Conservation (phyloP, 2,113 vertebrate genomes). For the Poecilia latipinna region DNA sequence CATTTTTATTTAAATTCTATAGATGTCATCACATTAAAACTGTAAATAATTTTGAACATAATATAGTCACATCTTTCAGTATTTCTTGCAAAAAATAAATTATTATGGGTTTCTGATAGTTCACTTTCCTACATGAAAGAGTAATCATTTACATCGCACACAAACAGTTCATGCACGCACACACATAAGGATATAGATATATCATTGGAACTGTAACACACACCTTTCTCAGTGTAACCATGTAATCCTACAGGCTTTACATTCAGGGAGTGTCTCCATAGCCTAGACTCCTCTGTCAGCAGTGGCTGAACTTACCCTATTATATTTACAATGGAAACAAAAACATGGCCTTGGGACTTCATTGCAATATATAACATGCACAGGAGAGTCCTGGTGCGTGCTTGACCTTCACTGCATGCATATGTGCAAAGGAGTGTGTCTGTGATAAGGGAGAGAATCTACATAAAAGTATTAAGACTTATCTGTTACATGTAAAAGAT, state of each 20-base stretch:
- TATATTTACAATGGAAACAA: slow-evolving; percentile 73
- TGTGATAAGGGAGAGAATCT: not conserved
- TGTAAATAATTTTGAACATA: too few species aligned
- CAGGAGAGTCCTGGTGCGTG: slow-evolving; percentile 27
- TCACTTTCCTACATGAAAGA: too few species aligned
- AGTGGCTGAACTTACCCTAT: slow-evolving; percentile 54
- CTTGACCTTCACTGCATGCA: slow-evolving; percentile 20
- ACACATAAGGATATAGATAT: too few species aligned
- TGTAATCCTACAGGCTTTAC: slow-evolving; percentile 55
- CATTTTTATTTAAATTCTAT: too few species aligned
- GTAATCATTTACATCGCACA: too few species aligned
- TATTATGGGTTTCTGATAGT: too few species aligned
- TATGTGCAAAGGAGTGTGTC: slow-evolving; percentile 36
- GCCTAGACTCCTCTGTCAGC: slow-evolving; percentile 48
- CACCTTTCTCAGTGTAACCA: slow-evolving; percentile 18
- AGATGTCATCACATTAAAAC: too few species aligned
- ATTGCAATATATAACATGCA: slow-evolving; percentile 41
- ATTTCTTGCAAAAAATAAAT: too few species aligned
- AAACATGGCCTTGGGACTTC: slow-evolving; percentile 71
- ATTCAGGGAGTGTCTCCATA: slow-evolving; percentile 57
- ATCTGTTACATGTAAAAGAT: slow-evolving; percentile 35
- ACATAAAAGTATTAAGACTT: slow-evolving; percentile 22
- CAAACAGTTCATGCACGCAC: too few species aligned
- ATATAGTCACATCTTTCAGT: too few species aligned
- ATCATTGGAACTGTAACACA: slow-evolving; percentile 9